A percentile compares a stretch with the other conserved stretches of the same genome.
phyloP scores from a whole-genome alignment of 2,797 vertebrate species.

The Syncerus caffer region DNA sequence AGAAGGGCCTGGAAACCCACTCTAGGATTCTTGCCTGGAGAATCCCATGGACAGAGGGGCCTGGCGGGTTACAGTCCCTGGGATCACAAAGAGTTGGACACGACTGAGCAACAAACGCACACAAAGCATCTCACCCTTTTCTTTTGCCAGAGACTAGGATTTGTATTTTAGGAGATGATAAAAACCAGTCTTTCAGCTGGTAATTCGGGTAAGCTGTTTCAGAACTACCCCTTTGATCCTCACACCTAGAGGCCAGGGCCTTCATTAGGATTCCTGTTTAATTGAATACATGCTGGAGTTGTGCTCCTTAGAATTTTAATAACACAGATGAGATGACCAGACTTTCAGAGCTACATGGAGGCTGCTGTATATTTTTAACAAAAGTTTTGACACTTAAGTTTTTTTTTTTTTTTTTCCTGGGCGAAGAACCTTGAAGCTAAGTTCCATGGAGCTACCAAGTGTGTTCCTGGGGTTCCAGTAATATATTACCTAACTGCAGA shows the following conservation, averaged over 20 bases:
- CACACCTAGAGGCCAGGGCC: neutral
- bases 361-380: neutral
- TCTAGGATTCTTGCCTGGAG: neutral
- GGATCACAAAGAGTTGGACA: neutral
- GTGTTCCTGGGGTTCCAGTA: neutral
- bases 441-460: neutral
- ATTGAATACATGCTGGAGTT: neutral
- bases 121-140: neutral
- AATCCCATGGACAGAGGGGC: neutral
- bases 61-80: neutral
- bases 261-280: neutral
- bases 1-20: neutral
- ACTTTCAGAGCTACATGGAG: neutral
- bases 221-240: neutral
- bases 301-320: neutral
- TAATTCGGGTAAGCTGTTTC: neutral
- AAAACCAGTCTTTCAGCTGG: neutral
- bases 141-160: neutral
- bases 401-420: neutral
- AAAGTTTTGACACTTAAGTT: neutral
- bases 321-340: neutral
- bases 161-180: neutral
- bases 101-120: fast-evolving
- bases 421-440: neutral
- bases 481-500: neutral